Conservation (phyloP, 2,888 invertebrate genomes). For the Napeogenes inachia region DNA sequence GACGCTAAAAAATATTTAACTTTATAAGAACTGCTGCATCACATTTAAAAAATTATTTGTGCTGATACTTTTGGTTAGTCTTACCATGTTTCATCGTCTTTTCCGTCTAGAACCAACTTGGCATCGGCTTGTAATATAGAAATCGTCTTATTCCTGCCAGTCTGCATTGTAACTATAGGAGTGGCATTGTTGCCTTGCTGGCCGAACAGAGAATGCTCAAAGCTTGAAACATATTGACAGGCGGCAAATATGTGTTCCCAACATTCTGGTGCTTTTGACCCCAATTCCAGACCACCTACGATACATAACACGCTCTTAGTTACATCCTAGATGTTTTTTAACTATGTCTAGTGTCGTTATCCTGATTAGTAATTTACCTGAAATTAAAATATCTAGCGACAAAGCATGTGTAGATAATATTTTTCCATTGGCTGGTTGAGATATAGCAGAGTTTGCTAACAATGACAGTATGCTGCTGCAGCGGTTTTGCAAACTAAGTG, state of each 20-base stretch:
- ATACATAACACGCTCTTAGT: neutral
- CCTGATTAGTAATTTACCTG: slow-evolving; percentile 58
- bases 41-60: slow-evolving; percentile 1
- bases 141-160: slow-evolving; percentile 78
- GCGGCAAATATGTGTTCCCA: slow-evolving; percentile 98
- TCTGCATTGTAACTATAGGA: slow-evolving; percentile 81
- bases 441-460: slow-evolving; percentile 92
- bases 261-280: slow-evolving; percentile 94
- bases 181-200: slow-evolving; percentile 84
- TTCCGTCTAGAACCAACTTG: slow-evolving; percentile 71
- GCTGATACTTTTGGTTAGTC: slow-evolving; percentile 23
- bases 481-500: slow-evolving; percentile 90
- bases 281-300: slow-evolving; percentile 88
- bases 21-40: neutral
- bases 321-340: neutral
- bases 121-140: slow-evolving; percentile 78
- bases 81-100: slow-evolving; percentile 88
- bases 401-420: slow-evolving; percentile 93
- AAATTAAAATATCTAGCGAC: slow-evolving; percentile 93
- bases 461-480: slow-evolving; percentile 93
- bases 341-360: neutral
- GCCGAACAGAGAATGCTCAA: slow-evolving; percentile 94
- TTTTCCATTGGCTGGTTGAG: slow-evolving; percentile 84
- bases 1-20: slow-evolving; percentile 73
- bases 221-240: slow-evolving; percentile 92